Base-by-base conservation (phyloP, 2,888 invertebrate species). In the Seira sanloemensis region DNA sequence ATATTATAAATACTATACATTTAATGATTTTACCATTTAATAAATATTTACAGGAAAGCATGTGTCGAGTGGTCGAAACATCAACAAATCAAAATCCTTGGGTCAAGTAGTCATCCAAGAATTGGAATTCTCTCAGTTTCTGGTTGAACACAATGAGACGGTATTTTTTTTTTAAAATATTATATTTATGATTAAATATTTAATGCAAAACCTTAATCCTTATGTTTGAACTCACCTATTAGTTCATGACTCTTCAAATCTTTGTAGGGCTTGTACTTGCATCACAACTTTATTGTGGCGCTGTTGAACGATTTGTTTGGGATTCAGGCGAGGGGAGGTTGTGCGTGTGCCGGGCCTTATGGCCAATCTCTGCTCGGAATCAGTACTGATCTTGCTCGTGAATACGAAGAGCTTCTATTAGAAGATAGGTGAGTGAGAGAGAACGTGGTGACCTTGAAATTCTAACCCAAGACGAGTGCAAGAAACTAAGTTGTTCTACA, bases 261-360 rank as follows among this genome's bases (percentile, higher is more conserved):
- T 68, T 65, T 78, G n/a, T 26, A 89, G 76, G 91, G 91, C 16
- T 90, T 95, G 16, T 97, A 96, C 91, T 93, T 97, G 0, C 97
- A 97, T 91, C 96, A 97, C 91, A 97, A 97, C 91, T 94, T 95
- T 93, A 94, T 97, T 9, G 95, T 95, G 89, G 95, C 96, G 9
- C 93, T 97, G 21, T 93, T 98, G 66, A 97, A 97, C 90, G 97
- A 98, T 90, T 94, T 98, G 25, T 97, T 97, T 91, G 97, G 97
- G 0, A 96, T 98, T 77, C 97, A 97, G 91, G 80, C 95, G 0
- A 92, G 96, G 85, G 95, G 95, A 0, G 96, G 96, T 0, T 91
- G 91, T 88, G 94, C 95, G 18, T 97, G 97, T 91, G 96, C 96
- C 68, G 94, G 96, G 75, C 95, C 95, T 77, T 97, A 97, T 90